Evolutionary conservation across 2,888 invertebrate species (phyloP).

Genomic region (Opisthograptis luteolata): DNA sequence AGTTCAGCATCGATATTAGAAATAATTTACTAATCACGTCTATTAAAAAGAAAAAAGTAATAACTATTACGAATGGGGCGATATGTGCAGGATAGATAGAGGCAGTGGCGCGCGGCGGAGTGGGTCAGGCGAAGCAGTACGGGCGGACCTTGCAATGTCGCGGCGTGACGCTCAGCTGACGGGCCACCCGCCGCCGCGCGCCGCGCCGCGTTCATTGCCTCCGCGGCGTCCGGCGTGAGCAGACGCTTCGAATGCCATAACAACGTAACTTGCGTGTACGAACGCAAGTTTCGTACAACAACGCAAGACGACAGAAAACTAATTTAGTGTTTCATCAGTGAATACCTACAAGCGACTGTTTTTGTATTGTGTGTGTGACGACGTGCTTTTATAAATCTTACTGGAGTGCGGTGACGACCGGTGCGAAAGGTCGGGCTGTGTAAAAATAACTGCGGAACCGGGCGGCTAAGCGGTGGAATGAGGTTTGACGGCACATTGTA

Average conservation of each 20-base stretch:
- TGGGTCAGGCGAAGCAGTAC: slow-evolving; percentile 78
- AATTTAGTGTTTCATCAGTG: slow-evolving; percentile 56
- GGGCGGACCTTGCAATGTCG: slow-evolving; percentile 86
- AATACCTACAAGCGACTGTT: slow-evolving; percentile 46
- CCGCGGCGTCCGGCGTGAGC: slow-evolving; percentile 85
- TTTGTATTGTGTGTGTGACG: slow-evolving; percentile 65
- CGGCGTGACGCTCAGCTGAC: slow-evolving; percentile 85
- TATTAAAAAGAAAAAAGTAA: neutral
- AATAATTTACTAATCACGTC: neutral
- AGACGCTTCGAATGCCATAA: slow-evolving; percentile 64
- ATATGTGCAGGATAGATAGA: slow-evolving; percentile 19
- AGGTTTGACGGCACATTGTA: slow-evolving; percentile 84
- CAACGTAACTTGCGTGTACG: slow-evolving; percentile 44
- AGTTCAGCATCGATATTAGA: neutral
- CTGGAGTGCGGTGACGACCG: slow-evolving; percentile 80
- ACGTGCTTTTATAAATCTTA: slow-evolving; percentile 65
- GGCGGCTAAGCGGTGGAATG: slow-evolving; percentile 82
- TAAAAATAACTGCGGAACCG: slow-evolving; percentile 84
- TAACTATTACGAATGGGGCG: slow-evolving; percentile 27
- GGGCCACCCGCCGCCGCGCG: slow-evolving; percentile 66
- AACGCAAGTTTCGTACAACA: slow-evolving; percentile 22
- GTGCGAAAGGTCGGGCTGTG: slow-evolving; percentile 84
- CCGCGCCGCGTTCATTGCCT: slow-evolving; percentile 88
- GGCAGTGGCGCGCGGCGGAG: slow-evolving; percentile 61
- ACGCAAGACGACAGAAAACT: slow-evolving; percentile 21